A percentile compares a stretch with the other conserved stretches of the same genome.
phyloP scores from a whole-genome alignment of 2,113 vertebrate species.

The Catagonus wagneri region DNA sequence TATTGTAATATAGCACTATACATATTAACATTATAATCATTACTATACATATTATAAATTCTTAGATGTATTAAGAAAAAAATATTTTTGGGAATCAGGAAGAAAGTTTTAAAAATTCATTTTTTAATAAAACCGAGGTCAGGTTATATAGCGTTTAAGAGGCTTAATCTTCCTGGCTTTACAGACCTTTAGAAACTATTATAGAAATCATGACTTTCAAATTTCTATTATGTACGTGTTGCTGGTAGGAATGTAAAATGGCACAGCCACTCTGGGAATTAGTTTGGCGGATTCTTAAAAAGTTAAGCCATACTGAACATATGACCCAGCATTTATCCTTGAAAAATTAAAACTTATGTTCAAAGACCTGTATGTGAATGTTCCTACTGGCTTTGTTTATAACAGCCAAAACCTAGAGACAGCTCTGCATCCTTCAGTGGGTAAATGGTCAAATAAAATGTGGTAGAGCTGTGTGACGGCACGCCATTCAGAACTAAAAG shows the following conservation, averaged over 20 bases:
- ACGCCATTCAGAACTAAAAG: not conserved
- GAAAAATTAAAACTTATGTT: not conserved
- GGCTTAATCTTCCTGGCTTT: not conserved
- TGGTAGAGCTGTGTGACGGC: not conserved
- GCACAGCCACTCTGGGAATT: not conserved
- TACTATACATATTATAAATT: not conserved
- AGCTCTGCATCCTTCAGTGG: not conserved
- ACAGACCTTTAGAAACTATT: not conserved
- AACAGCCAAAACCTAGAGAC: not conserved
- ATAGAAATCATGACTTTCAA: constrained; percentile 2
- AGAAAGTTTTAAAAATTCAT: not conserved
- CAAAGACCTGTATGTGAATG: not conserved
- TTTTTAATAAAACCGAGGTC: not conserved
- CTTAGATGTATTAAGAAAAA: constrained; percentile 8
- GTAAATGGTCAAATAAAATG: not conserved
- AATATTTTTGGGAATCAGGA: not conserved
- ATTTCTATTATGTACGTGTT: not conserved
- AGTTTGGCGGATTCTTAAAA: constrained; percentile 10
- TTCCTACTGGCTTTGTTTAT: not conserved
- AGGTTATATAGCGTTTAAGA: constrained; percentile 36
- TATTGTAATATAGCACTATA: not conserved
- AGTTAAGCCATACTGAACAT: not conserved
- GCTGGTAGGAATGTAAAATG: not conserved
- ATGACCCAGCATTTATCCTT: not conserved
- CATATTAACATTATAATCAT: too few species aligned